These are phyloP conservation scores for Pammene aurita DNA, from an alignment of 2,888 invertebrate species.

Conservation along the genomic window DNA sequence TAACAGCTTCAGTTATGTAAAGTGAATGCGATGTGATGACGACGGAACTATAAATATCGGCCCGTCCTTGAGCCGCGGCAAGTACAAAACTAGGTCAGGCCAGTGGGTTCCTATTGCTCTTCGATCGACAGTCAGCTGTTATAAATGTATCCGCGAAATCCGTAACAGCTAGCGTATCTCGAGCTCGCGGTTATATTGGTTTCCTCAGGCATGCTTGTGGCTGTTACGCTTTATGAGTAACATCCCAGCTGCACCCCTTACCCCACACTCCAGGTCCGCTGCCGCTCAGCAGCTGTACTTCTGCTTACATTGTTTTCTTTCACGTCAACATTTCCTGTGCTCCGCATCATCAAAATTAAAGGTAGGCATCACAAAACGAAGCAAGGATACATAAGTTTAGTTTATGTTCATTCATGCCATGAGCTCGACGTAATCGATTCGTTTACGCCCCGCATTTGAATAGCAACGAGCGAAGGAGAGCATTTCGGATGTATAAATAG, in stretches of 20 bases:
- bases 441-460: conserved; percentile 51
- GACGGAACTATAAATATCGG: conserved; percentile 81
- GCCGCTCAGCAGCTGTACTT: conserved; percentile 53
- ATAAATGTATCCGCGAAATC: not conserved
- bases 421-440: conserved; percentile 50
- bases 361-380: not conserved
- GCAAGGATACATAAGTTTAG: conserved; percentile 27
- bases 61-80: conserved; percentile 78
- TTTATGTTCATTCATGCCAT: conserved; percentile 55
- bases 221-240: not conserved
- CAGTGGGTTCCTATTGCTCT: conserved; percentile 47
- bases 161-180: not conserved
- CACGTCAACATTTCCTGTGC: conserved; percentile 53
- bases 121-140: not conserved
- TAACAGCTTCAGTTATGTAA: conserved; percentile 75
- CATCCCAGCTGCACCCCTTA: conserved; percentile 58
- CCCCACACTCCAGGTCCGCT: conserved; percentile 47
- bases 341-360: conserved; percentile 41
- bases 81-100: conserved; percentile 76
- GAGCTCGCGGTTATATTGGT: not conserved
- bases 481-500: conserved; percentile 55
- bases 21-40: conserved; percentile 72
- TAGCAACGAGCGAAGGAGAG: conserved; percentile 52
- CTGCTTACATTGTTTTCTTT: conserved; percentile 51
- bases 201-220: not conserved